A percentile compares a stretch with the other conserved stretches of the same genome.
Conservation (phyloP, 2,113 vertebrate genomes). For the Myotis yumanensis region DNA sequence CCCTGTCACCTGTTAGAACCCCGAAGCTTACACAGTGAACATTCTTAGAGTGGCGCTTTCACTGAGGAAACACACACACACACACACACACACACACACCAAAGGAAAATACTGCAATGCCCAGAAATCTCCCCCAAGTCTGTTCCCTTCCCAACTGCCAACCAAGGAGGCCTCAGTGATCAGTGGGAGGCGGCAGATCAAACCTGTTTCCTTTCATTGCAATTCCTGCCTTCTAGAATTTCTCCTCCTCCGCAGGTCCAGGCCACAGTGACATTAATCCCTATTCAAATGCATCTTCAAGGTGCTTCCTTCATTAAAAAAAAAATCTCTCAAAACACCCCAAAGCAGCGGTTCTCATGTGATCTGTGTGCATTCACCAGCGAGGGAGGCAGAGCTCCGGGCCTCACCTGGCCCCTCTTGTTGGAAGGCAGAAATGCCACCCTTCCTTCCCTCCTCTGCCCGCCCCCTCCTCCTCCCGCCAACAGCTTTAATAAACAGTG, state of each 20-base stretch:
- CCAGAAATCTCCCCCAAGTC: not conserved
- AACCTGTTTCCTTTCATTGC: slow-evolving; percentile 54
- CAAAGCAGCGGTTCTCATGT: not conserved
- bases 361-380: not conserved
- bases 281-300: slow-evolving; percentile 53
- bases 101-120: not conserved
- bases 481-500: slow-evolving; percentile 61
- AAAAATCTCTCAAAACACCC: not conserved
- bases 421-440: slow-evolving; percentile 65
- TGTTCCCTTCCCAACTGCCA: not conserved
- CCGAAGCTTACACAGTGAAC: not conserved
- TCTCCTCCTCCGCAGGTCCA: slow-evolving; percentile 52
- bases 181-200: slow-evolving; percentile 33
- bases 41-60: not conserved
- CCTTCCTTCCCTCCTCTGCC: not conserved
- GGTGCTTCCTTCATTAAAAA: slow-evolving; percentile 36
- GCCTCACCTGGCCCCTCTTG: slow-evolving; percentile 48
- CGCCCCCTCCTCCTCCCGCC: not conserved
- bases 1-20: not conserved
- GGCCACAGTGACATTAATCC: slow-evolving; percentile 65
- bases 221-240: slow-evolving; percentile 66
- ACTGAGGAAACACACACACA: not conserved
- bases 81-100: not conserved
- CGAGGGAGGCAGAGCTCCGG: not conserved
- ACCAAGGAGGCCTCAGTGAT: not conserved